Base-by-base conservation (phyloP, 2,113 vertebrate species). In the Potamarius usumacintae region DNA sequence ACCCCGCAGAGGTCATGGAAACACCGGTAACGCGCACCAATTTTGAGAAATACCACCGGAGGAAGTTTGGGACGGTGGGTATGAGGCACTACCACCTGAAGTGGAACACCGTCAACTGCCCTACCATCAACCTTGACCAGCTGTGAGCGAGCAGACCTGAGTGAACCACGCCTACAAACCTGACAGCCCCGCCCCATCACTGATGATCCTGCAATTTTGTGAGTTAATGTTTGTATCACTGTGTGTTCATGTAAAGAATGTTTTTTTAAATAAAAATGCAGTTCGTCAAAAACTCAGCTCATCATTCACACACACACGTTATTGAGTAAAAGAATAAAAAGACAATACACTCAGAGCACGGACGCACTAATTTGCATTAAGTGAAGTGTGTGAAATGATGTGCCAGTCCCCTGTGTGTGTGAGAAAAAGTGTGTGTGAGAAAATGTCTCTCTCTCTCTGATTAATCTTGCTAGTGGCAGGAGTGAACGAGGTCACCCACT, bases 1-100 rank as follows among this genome's bases (percentile, higher is more conserved):
- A 42, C 42, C 0, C 42, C 42, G 3, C 34, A 34, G 34, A 34
- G 34, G 34, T 34, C 34, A 34, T 2, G 42, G 42, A 42, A 42
- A 42, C 42, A 4, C 42, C 42, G 3, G 42, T 42, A 42, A 42
- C 42, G 3, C 4, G 42, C 42, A 42, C 42, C 42, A 42, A 42
- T 42, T 42, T 42, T 42, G 42, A 42, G 42, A 42, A 42, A 42
- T 42, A 42, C 91, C 97, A 97, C 77, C 96, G 96, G 0, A 96
- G 96, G 81, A 97, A 97, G 94, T 98, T 97, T 27, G 96, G 97
- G 53, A 97, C 97, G 92, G 96, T 97, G 88, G 96, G 96, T 83
- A 97, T 97, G 96, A 96, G 96, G 92, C 96, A 97, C 91, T 97
- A 97, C 91, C 97, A 97, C 76, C 90, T 97, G 91, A 97, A 97